Base-by-base conservation (phyloP, 2,113 vertebrate genomes). In the Apodemus speciosus region DNA sequence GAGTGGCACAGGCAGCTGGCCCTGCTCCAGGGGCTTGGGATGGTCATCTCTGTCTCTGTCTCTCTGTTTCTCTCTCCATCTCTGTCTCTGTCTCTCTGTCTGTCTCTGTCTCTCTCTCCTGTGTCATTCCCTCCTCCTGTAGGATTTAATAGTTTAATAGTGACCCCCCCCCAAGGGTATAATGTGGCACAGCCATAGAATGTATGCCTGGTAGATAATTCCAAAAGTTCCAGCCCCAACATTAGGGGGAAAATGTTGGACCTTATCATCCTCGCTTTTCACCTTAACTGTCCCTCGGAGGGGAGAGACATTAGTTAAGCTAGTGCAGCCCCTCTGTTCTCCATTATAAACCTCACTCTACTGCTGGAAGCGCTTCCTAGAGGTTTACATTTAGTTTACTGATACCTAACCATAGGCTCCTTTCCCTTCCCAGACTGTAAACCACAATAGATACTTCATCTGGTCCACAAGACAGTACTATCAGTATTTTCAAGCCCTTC, bases 131-230 rank as follows among this genome's bases (percentile, higher is more conserved):
- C 30, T 35, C 13, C 56, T 69, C 38, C 6, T 21, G 6, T 27
- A 32, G 76, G 13, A 49, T 71, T 77, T 77, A 68, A 20, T 60
- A 75, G 69, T 90, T 94, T 71, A 77, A n/a, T 18, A 95, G 75
- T 30, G 68, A 68, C n/a, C n/a, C n/a, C n/a, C 58, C 21, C 10
- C 51, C 38, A 1, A 27, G 32, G n/a, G 3, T 68, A 49, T 27
- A 32, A 40, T 53, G n/a, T 23, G 49, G 30, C 58, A n/a, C 27
- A 53, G n/a, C 27, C 6, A 13, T 38, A 71, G 51, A 43, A 40
- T 23, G n/a, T 15, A 5, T 38, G 35, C 11, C 14, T 51, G 62
- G 16, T 27, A 15, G 18, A 21, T 66, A 25, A n/a, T 14, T 58
- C 16, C 32, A 35, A 43, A 40, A 53, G 3, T 32, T 56, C 4